phyloP scores from a whole-genome alignment of 2,113 vertebrate species.

The Aptenodytes forsteri region DNA sequence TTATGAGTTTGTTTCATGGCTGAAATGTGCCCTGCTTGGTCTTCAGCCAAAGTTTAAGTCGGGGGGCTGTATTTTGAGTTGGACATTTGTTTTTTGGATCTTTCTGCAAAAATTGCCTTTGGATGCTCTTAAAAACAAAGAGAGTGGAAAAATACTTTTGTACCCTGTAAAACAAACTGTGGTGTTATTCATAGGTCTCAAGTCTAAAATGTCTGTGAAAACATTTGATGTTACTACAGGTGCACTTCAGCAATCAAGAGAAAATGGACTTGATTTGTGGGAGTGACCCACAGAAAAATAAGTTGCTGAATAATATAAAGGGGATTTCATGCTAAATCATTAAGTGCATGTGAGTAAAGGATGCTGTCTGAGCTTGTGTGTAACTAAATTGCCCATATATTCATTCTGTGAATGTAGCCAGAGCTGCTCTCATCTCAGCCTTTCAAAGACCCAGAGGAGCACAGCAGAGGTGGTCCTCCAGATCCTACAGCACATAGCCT shows the following conservation, averaged over 20 bases:
- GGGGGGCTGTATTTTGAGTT: background rate
- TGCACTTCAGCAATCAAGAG: background rate
- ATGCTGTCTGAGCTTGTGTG: background rate
- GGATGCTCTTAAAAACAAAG: background rate
- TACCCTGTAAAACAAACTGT: background rate
- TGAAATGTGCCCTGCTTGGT: background rate
- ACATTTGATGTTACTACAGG: background rate
- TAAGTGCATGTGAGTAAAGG: background rate
- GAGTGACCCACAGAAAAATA: background rate
- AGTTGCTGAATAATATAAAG: background rate
- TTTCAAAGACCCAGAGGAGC: background rate
- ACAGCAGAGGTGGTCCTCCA: background rate
- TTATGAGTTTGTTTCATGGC: background rate
- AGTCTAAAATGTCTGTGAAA: background rate
- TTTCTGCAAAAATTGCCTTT: background rate
- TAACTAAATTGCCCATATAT: background rate
- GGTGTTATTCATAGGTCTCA: background rate
- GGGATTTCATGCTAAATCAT: background rate
- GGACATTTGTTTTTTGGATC: background rate
- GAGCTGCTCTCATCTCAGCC: background rate
- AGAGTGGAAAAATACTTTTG: background rate
- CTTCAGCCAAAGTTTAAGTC: background rate
- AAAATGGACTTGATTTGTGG: background rate
- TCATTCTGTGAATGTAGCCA: background rate
- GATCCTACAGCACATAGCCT: background rate